Evolutionary conservation across 2,113 vertebrate genomes (phyloP).

Genomic region (chimpanzee (Pan troglodytes)): DNA sequence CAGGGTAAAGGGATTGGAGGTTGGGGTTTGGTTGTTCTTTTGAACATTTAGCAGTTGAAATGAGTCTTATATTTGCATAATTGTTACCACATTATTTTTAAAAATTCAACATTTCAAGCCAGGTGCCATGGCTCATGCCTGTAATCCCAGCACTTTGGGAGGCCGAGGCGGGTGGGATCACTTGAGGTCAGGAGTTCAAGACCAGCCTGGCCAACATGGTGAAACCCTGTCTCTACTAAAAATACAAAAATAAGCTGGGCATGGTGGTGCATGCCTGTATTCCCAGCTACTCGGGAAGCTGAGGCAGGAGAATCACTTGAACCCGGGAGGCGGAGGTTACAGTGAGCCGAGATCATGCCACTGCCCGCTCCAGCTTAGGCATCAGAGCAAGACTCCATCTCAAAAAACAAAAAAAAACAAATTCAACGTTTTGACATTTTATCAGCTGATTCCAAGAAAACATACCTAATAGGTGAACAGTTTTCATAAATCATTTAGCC

Average conservation of each 20-base stretch:
- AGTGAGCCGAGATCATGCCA: background rate
- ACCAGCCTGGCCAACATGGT: background rate
- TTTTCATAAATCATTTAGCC: constrained; percentile 26
- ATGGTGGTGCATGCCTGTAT: background rate
- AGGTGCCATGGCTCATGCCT: background rate
- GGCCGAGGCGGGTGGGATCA: background rate
- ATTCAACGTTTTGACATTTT: background rate
- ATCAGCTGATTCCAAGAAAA: constrained; percentile 24
- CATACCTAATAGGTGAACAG: background rate
- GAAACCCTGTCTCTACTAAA: background rate
- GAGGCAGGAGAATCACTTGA: background rate
- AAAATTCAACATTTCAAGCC: background rate
- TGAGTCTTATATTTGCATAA: constrained; percentile 1
- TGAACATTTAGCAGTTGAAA: background rate
- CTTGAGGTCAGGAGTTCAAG: background rate
- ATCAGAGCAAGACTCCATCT: too few relatives aligned
- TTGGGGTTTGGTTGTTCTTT: background rate
- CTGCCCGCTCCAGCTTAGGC: too few relatives aligned
- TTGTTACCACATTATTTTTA: background rate
- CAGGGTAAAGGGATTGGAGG: background rate
- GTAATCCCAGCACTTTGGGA: background rate
- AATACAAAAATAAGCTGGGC: background rate
- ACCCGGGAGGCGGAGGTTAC: background rate
- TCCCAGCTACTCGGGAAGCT: background rate
- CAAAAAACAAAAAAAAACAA: background rate